Base-by-base conservation (phyloP, 1,140 invertebrate genomes). In the Drosophila gunungcola region DNA sequence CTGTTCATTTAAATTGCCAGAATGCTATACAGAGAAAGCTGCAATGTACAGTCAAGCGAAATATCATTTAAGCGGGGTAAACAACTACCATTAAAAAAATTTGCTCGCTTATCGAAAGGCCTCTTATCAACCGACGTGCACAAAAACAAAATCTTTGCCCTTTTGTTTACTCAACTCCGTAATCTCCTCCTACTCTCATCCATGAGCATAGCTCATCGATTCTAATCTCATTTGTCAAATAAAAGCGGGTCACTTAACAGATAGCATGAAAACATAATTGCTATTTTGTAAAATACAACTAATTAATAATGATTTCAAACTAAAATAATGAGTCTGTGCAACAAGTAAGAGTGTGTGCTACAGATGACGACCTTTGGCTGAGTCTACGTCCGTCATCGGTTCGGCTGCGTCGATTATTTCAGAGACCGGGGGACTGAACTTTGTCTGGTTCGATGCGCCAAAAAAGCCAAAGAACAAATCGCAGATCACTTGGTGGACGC, bases 401-500 rank as follows among this genome's bases (percentile, higher is more conserved):
- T 25, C 54, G 25, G 42, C 49, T 32, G n/a, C 38, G 38, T 13
- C 13, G 39, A 61, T 51, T 52, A 45, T 54, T n/a, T 60, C 46
- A 60, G 11, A 3, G 21, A 60, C 43, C 61, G 45, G 64, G 34
- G 61, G 46, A 68, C 27, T 72, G 55, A 75, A 65, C 72, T 67
- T 64, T 62, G 13, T 41, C 51, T 80, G 52, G 73, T 83, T 82
- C 72, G 67, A 61, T 73, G 83, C 69, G 72, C 83, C 73, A 88
- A 54, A 70, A 55, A 27, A 39, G 38, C 48, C 76, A 73, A 77
- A 73, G 34, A 72, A 67, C 45, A 29, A 29, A 73, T 61, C 56
- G 61, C 63, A 83, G 83, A 88, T 88, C 83, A 88, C 84, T 88
- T 79, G 72, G 56, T 55, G 72, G 56, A 88, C 69, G 83, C 83